phyloP scores from a whole-genome alignment of 2,888 invertebrate genomes.

The Dexiosoma caninum region DNA sequence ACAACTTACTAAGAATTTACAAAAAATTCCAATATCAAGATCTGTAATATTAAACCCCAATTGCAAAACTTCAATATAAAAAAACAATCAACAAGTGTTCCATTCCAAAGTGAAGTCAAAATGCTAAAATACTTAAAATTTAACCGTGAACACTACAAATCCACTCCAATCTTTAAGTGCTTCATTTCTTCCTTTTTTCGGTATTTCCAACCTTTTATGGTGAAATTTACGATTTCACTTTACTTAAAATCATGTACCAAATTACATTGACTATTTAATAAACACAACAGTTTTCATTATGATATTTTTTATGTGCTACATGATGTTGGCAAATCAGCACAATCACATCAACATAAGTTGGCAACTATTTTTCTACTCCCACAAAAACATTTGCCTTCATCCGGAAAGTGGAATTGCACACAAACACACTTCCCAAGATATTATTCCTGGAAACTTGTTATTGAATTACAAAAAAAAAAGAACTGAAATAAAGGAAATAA shows the following conservation, averaged over 20 bases:
- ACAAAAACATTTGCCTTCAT: background rate
- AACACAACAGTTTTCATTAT: constrained; percentile 62
- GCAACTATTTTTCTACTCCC: constrained; percentile 17
- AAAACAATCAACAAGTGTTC: constrained; percentile 44
- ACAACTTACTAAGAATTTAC: no score
- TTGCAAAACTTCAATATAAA: no score
- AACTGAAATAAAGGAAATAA: constrained; percentile 25
- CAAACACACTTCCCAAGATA: constrained; percentile 41
- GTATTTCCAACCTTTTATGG: constrained; percentile 24
- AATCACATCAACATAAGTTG: constrained; percentile 36
- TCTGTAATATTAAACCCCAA: no score
- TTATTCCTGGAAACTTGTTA: constrained; percentile 58
- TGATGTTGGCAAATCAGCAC: constrained; percentile 26
- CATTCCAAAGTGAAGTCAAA: background rate
- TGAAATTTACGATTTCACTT: constrained; percentile 44
- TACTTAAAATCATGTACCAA: constrained; percentile 48
- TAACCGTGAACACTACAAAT: constrained; percentile 5
- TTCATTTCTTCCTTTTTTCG: background rate
- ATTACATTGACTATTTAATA: constrained; percentile 58
- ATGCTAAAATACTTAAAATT: constrained; percentile 8
- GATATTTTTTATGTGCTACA: constrained; percentile 45
- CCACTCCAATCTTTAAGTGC: constrained; percentile 17
- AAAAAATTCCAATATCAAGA: no score
- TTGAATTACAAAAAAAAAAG: constrained; percentile 54
- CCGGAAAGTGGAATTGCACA: constrained; percentile 16